Conservation (phyloP, 2,888 invertebrate genomes). For the Argyra leucocephala region DNA sequence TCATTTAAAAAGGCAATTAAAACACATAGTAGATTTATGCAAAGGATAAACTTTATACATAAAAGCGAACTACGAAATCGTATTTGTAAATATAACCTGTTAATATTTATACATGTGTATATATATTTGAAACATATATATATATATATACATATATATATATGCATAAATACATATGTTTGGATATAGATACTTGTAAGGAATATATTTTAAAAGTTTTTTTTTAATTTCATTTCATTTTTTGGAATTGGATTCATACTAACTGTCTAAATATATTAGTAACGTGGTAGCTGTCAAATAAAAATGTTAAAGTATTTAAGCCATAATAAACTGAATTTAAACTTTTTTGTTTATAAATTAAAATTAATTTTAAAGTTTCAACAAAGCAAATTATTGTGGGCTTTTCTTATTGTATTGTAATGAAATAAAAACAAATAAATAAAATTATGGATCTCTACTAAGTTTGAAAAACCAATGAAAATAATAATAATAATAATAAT, state of each 20-base stretch:
- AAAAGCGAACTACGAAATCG: constrained; percentile 11
- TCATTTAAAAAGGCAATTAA: background rate
- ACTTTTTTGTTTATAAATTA: background rate
- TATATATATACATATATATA: background rate
- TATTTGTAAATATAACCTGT: background rate
- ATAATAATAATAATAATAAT: no score
- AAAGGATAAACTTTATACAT: constrained; percentile 11
- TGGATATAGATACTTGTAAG: background rate
- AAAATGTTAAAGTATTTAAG: background rate
- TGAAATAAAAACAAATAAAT: no score
- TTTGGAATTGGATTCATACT: no score
- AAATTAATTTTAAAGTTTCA: background rate
- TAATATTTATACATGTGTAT: no score
- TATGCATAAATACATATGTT: background rate
- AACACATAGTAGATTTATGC: background rate
- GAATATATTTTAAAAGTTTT: background rate
- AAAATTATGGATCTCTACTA: no score
- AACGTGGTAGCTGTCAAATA: background rate
- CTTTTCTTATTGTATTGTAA: no score
- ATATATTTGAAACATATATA: background rate
- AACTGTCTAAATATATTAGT: background rate
- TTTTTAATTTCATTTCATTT: background rate
- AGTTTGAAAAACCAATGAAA: no score
- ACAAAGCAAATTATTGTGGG: no score
- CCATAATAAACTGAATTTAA: constrained; percentile 6